Conservation (phyloP, 2,797 vertebrate genomes). For the Xenentodon cancila region DNA sequence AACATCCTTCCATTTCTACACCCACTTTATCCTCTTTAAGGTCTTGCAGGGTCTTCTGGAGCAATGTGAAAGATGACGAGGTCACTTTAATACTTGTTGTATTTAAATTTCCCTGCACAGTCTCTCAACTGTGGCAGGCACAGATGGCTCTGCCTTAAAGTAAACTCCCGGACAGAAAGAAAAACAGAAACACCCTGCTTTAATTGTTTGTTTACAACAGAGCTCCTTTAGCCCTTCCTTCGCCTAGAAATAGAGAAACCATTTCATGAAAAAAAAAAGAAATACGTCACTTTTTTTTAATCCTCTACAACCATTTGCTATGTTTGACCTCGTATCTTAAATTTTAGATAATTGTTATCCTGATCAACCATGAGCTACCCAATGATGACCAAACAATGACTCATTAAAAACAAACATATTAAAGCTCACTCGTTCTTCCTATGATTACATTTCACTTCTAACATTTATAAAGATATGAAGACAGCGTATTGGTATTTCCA, state of each 20-base stretch:
- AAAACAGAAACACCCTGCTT: constrained; percentile 45
- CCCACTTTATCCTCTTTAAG: no score
- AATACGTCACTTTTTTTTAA: no score
- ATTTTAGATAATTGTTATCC: not conserved
- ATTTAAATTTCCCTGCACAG: not conserved
- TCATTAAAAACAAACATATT: not conserved
- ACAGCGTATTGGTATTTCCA: constrained; percentile 10
- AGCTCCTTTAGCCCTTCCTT: constrained; percentile 24
- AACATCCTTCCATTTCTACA: no score
- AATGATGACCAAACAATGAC: constrained; percentile 11
- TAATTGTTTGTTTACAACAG: constrained; percentile 52
- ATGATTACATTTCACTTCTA: not conserved
- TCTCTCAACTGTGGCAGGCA: constrained; percentile 1
- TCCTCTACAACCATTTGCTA: no score
- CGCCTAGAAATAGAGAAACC: constrained; percentile 9
- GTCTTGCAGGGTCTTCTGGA: no score
- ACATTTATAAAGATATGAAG: no score
- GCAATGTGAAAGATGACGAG: no score
- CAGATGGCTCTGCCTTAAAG: constrained; percentile 18
- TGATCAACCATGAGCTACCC: not conserved
- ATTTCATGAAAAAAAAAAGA: no score
- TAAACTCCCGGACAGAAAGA: constrained; percentile 7
- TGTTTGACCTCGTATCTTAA: not conserved
- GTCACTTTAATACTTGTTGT: not conserved
- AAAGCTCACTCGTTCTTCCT: not conserved